Evolutionary conservation across 2,888 invertebrate species (phyloP), one percentile per base, ranked within the genome.

Genomic region (Clivina fossor): DNA sequence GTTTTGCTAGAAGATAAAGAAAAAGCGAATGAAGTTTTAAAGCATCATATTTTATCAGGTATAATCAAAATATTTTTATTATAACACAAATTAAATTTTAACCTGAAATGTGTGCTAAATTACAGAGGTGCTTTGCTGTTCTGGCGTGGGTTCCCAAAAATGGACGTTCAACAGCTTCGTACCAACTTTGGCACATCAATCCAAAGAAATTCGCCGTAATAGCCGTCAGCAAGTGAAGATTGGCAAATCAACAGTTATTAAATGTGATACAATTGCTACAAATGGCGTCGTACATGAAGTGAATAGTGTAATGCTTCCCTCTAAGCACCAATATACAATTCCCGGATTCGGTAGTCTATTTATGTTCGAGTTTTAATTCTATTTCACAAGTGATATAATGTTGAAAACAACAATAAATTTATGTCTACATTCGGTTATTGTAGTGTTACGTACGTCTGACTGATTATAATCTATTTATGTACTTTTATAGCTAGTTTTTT

Each of bases 211-310:
- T 4, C 67, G 68, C 15, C 63, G 71, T 49, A 67, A 65, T 26
- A 70, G 69, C 9, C 66, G 64, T 43, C 62, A 65, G 24, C 68
- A 69, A 49, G 67, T 73, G 5, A 66, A 69, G 22, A 68, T 73
- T 35, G 73, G 73, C 33, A 65, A 68, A 47, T 70, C 69, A 26
- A 64, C 69, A 1, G 67, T 74, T 9, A 71, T 69, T 11, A 68
- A 68, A 56, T 75, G 74, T 63, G 81, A 84, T 69, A 76, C 78
- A 60, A 64, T 77, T 58, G 80, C 82, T 1, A 76, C 74, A 1
- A 80, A 81, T 63, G 82, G 82, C 3, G 76, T 83, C 15, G 71
- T 83, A 4, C 82, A 83, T 64, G 73, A 78, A 9, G 74, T 81
- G 22, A 79, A 80, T 60, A 71, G 74, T 53, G 74, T 81, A 9